These are phyloP conservation scores for Solenopsis fugax DNA, from an alignment of 1,140 invertebrate species.

Conservation along the genomic window DNA sequence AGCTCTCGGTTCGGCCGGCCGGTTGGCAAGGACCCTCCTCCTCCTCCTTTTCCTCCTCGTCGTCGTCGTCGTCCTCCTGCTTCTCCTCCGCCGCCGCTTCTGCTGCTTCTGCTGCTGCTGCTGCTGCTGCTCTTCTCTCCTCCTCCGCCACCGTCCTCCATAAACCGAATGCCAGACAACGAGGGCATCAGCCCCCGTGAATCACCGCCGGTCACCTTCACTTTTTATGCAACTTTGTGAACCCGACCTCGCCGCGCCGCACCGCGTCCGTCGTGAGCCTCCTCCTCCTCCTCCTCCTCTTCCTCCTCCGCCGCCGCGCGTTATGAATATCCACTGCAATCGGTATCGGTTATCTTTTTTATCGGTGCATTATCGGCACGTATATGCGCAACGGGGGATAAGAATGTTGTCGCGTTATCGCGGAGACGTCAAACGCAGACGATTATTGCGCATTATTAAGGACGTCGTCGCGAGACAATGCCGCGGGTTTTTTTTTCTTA, in stretches of 20 bases:
- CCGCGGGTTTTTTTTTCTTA: neutral
- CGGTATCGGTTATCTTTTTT: neutral
- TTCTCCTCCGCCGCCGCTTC: neutral
- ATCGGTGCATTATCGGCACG: constrained; percentile 14
- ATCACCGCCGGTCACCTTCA: constrained; percentile 84
- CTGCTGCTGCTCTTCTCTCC: constrained; percentile 23
- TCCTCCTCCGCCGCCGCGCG: neutral
- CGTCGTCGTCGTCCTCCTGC: constrained; percentile 17
- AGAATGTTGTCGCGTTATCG: constrained; percentile 15
- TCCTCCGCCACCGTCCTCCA: constrained; percentile 67
- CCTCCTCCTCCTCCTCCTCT: constrained; percentile 13
- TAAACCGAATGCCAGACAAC: constrained; percentile 82
- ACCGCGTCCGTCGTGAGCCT: constrained; percentile 55
- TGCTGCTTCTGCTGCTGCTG: neutral
- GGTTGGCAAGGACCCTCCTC: constrained; percentile 67
- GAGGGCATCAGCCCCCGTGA: constrained; percentile 84
- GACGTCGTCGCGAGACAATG: neutral
- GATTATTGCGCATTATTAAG: neutral
- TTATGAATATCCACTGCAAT: constrained; percentile 43
- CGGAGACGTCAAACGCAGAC: neutral
- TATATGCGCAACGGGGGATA: constrained; percentile 4
- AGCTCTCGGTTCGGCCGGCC: constrained; percentile 45
- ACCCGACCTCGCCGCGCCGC: constrained; percentile 65
- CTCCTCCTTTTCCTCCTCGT: constrained; percentile 32
- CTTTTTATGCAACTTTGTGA: constrained; percentile 84